Conservation (phyloP, 2,113 vertebrate genomes). For the Erpornis zantholeuca region DNA sequence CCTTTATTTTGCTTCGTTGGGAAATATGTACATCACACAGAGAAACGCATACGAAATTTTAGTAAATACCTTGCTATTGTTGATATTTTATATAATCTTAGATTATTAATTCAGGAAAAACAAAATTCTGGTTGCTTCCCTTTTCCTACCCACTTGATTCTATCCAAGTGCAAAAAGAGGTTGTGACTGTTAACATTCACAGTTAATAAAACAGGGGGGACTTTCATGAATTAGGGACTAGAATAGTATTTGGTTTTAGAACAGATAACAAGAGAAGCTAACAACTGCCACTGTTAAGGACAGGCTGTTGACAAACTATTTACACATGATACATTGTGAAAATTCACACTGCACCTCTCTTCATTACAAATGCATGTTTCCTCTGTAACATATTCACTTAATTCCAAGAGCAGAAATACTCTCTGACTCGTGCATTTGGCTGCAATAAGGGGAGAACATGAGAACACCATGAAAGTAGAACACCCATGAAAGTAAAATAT, state of each 20-base stretch:
- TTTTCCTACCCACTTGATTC: background rate
- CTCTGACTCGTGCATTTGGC: fast-evolving
- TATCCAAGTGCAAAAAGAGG: background rate
- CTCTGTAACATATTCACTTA: background rate
- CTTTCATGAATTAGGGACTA: background rate
- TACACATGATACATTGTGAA: background rate
- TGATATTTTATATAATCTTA: background rate
- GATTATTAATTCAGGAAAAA: background rate
- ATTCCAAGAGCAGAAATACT: background rate
- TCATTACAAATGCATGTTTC: background rate
- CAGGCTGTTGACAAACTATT: background rate
- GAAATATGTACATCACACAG: background rate
- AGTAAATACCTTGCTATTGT: background rate
- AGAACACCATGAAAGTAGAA: background rate
- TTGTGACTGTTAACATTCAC: background rate
- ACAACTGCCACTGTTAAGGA: background rate
- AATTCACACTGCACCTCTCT: background rate
- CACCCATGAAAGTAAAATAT: background rate
- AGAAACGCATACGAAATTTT: background rate
- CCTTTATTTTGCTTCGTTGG: background rate
- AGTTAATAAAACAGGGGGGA: background rate
- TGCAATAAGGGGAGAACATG: fast-evolving
- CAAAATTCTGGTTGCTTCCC: background rate
- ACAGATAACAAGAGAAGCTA: background rate
- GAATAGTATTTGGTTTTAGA: background rate